Conservation (phyloP, 1,140 invertebrate genomes). For the Aphelinus certus region DNA sequence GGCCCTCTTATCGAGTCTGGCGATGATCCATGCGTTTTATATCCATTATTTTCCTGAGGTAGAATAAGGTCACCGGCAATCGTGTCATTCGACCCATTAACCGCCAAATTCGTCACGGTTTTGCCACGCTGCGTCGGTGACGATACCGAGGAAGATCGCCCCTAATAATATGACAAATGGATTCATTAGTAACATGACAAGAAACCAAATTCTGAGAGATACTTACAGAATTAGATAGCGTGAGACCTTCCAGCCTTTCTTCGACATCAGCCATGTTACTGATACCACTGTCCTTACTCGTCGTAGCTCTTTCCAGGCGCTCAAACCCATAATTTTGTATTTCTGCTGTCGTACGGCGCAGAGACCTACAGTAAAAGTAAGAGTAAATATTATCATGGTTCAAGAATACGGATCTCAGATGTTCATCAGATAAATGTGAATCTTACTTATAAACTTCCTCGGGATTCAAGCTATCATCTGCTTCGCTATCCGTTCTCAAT, state of each 20-base stretch:
- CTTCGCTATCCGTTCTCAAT: conserved; percentile 52
- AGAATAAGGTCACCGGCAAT: conserved; percentile 62
- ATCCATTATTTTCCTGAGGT: conserved; percentile 64
- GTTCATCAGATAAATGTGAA: background rate
- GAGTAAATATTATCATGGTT: conserved; percentile 37
- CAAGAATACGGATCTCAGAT: too few species aligned
- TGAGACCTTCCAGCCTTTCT: conserved; percentile 68
- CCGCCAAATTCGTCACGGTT: conserved; percentile 54
- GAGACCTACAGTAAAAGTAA: conserved; percentile 67
- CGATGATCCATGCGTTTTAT: conserved; percentile 59
- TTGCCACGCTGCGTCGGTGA: conserved; percentile 64
- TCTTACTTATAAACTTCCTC: conserved; percentile 84
- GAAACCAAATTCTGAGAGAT: background rate
- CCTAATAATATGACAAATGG: conserved; percentile 45
- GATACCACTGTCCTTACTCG: conserved; percentile 89
- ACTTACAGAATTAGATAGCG: conserved; percentile 60
- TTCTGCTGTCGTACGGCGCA: conserved; percentile 90
- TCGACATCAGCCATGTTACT: conserved; percentile 80
- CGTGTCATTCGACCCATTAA: conserved; percentile 62
- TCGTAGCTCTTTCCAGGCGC: conserved; percentile 78
- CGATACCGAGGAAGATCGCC: conserved; percentile 64
- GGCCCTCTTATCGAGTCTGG: conserved; percentile 57
- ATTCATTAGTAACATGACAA: background rate
- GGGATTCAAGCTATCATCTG: conserved; percentile 77
- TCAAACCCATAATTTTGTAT: conserved; percentile 90